A percentile compares a stretch with the other conserved stretches of the same genome.
Evolutionary conservation across 2,113 vertebrate genomes (phyloP).

Genomic region (Elephas maximus): DNA sequence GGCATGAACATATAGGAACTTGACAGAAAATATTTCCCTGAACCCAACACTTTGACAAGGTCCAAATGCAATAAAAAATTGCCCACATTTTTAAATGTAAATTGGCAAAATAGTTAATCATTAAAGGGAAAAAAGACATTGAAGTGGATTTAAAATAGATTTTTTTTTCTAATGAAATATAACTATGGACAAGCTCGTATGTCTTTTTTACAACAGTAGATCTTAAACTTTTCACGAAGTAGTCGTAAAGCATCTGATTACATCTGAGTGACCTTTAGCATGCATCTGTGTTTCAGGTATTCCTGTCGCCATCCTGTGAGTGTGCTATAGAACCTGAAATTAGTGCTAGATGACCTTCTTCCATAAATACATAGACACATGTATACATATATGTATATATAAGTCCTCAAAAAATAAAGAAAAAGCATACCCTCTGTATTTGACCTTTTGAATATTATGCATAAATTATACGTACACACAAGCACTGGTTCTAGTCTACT

Average conservation of each 20-base stretch:
- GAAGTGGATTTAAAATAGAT: slow-evolving; percentile 15
- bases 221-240: neutral
- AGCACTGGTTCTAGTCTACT: neutral
- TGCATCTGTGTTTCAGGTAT: neutral
- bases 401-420: neutral
- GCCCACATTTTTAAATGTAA: slow-evolving; percentile 24
- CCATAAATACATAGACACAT: neutral
- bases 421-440: neutral
- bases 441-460: neutral
- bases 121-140: slow-evolving; percentile 55
- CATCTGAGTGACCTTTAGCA: neutral
- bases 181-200: neutral
- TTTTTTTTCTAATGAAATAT: slow-evolving; percentile 1
- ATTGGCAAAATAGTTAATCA: slow-evolving; percentile 72
- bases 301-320: neutral
- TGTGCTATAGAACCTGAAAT: neutral
- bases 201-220: neutral
- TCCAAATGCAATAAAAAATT: slow-evolving; percentile 70
- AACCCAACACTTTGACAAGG: slow-evolving; percentile 74
- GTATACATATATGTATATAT: neutral
- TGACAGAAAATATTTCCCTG: slow-evolving; percentile 76
- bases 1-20: slow-evolving; percentile 66
- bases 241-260: neutral
- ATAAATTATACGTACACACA: neutral
- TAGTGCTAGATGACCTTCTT: neutral